Base-by-base conservation (phyloP, 2,888 invertebrate species). In the Lissonota sp. region DNA sequence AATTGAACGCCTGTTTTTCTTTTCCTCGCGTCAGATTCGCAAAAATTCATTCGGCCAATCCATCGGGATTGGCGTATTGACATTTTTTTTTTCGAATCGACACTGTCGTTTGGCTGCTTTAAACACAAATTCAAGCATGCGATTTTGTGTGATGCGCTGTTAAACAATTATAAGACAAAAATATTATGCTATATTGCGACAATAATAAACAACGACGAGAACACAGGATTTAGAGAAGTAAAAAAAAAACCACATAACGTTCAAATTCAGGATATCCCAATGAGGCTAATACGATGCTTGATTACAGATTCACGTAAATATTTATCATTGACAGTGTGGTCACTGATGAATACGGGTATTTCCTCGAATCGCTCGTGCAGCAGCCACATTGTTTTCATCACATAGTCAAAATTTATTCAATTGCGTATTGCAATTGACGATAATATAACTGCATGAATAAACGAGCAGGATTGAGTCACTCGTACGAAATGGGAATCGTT, bases 41-140 rank as follows among this genome's bases (percentile, higher is more conserved):
- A 26, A 26, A 26, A 26, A 26, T 26, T 26, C 26, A 26, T 26
- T 26, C 26, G 26, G 26, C 26, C 26, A 26, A 26, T 26, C 26
- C 26, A 26, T 3, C 26, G 26, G 26, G 26, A 26, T 26, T 3
- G 26, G 26, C 26, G 26, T 26, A 3, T 26, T 26, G 26, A 3
- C 26, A 26, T 26, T 69, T 58, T 14, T 58, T 14, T 12, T 6
- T 55, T 26, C 58, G 42, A 40, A 26, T 26, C 63, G 37, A 64
- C 40, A 39, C 75, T 75, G 60, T 44, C 69, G 57, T 26, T 7
- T 42, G 60, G 74, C 67, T 62, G 49, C 14, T 58, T 16, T 7
- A 62, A 72, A 80, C 70, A 78, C 46, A 71, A 82, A 79, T 71
- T 66, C 12, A 82, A 75, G 62, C 81, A 82, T 82, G 81, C 81